Percentiles rank a stretch among this genome's conserved stretches.
Conservation (phyloP, 2,888 invertebrate genomes). For the Minunthozetes semirufus region DNA sequence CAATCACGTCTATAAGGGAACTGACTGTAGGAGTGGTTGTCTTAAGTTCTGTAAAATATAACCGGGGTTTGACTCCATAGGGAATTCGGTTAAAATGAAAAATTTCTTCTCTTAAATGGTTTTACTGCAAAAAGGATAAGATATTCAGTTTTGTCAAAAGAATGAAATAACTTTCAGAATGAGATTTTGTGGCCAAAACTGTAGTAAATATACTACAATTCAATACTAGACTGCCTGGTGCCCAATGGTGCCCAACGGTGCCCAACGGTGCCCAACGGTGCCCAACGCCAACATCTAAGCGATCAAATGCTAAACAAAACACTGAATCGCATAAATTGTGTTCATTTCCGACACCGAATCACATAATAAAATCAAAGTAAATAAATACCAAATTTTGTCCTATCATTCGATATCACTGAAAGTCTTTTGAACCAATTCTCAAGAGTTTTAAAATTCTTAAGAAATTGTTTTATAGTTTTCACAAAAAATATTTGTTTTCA, state of each 20-base stretch:
- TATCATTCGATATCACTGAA: no score
- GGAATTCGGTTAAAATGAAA: conserved; percentile 24
- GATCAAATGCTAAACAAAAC: not conserved
- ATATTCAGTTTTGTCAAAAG: conserved; percentile 20
- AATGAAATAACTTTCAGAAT: conserved; percentile 13
- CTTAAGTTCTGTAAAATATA: not conserved
- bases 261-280: not conserved
- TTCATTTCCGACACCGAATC: not conserved
- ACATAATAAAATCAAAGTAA: not conserved
- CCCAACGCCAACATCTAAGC: not conserved
- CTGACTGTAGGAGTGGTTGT: conserved; percentile 20
- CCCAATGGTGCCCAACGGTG: not conserved
- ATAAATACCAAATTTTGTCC: not conserved
- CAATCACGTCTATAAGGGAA: not conserved
- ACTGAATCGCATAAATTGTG: not conserved
- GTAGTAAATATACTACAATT: conserved; percentile 22
- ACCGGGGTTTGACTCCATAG: not conserved
- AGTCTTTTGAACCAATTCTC: no score
- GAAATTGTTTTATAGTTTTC: no score
- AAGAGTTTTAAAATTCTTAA: no score
- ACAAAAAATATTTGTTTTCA: no score
- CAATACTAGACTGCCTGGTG: conserved; percentile 26
- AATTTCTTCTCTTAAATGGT: conserved; percentile 18
- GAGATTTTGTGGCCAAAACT: conserved; percentile 22
- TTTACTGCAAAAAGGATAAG: conserved; percentile 23